Evolutionary conservation across 1,140 invertebrate genomes (phyloP), one percentile per base, ranked within the genome.

Genomic region (Zaprionus gabonicus): DNA sequence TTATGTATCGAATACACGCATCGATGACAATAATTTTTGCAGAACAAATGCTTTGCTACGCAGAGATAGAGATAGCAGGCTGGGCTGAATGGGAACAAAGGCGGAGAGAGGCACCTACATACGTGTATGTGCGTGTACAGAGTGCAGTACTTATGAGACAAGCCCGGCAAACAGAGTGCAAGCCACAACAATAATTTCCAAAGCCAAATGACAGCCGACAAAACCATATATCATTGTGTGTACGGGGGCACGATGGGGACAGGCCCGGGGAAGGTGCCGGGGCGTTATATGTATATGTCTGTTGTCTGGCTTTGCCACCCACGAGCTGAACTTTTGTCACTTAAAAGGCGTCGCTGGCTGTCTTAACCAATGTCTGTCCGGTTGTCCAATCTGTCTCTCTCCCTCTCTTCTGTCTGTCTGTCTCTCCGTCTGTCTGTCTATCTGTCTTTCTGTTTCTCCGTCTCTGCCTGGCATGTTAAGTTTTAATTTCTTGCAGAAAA

Each of bases 121-220:
- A 9, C 6, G 15, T 9, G 34, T 65, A 57, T 31, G 13, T 15
- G 25, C 31, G 13, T 15, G 25, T 38, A 38, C 27, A 6, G 41
- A 46, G 41, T 46, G 41, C 41, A 46, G 41, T 56, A 56, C 27
- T 56, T 27, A 73, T 71, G 53, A 75, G 66, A 46, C 67, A 78
- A 71, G 76, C 65, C 64, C 65, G 64, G 59, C 80, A 71, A 79
- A 75, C 69, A 72, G 66, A 78, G 81, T 88, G 83, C 78, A 84
- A 64, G 81, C 83, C 81, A 81, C 84, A 88, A 88, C 74, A 88
- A 87, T 88, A 88, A 87, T 87, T 87, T 87, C 71, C 78, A 88
- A 88, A 87, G 82, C 81, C 84, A 88, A 87, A 88, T 90, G 85
- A 87, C 84, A 87, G 84, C 78, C 84, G 85, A 87, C 81, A 87